Evolutionary conservation across 2,797 vertebrate species (phyloP).

Genomic region (Arctocebus calabarensis): DNA sequence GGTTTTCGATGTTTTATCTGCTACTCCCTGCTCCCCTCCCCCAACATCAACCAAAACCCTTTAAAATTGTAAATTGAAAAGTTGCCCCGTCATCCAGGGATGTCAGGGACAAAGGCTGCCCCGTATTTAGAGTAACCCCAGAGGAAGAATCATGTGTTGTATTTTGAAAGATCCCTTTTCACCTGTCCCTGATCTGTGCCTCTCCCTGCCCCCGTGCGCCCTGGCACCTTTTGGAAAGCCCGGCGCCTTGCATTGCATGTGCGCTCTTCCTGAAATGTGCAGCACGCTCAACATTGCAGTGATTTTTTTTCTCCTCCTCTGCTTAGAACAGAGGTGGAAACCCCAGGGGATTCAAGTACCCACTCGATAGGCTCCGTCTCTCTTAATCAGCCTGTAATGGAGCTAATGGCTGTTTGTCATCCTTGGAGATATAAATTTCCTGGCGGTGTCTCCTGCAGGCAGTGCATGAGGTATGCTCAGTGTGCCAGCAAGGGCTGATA

Average conservation of each 20-base stretch:
- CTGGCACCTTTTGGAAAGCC: constrained; percentile 71
- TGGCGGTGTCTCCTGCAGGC: constrained; percentile 90
- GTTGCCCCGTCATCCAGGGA: constrained; percentile 63
- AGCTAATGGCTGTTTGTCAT: constrained; percentile 93
- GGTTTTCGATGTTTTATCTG: constrained; percentile 37
- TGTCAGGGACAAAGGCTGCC: constrained; percentile 44
- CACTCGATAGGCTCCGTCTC: constrained; percentile 89
- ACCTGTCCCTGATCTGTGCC: constrained; percentile 58
- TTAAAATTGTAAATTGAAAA: constrained; percentile 54
- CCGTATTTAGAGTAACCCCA: not conserved
- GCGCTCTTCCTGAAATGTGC: constrained; percentile 77
- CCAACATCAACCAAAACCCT: constrained; percentile 43
- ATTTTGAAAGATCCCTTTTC: constrained; percentile 50
- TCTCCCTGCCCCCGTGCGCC: constrained; percentile 66
- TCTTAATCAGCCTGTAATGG: constrained; percentile 92
- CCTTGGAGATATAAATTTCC: constrained; percentile 92
- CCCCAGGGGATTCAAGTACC: constrained; percentile 87
- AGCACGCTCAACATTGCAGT: constrained; percentile 74
- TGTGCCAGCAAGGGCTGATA: constrained; percentile 88
- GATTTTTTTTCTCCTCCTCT: constrained; percentile 79
- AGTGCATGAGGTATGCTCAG: constrained; percentile 87
- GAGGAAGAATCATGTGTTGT: not conserved
- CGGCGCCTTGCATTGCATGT: constrained; percentile 62
- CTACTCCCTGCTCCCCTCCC: not conserved
- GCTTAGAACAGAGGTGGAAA: constrained; percentile 87